Conservation (phyloP, 2,888 invertebrate genomes). For the Eugnorisma glareosa region DNA sequence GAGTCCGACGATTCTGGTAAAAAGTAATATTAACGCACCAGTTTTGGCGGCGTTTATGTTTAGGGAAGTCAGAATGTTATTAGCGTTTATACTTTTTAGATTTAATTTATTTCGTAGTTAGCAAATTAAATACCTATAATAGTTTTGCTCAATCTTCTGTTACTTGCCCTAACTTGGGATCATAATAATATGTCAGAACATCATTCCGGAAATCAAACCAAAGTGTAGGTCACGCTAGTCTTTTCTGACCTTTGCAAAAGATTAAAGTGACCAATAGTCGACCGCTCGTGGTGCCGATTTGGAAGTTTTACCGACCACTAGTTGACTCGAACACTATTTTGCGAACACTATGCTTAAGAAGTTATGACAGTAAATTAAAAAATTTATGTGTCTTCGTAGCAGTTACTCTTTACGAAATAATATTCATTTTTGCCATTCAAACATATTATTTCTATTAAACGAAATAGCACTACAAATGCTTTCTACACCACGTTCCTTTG, state of each 20-base stretch:
- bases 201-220: neutral
- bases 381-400: neutral
- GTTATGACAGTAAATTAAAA: neutral
- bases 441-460: neutral
- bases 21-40: slow-evolving; percentile 46
- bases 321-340: neutral
- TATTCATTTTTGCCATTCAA: neutral
- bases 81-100: slow-evolving; percentile 24
- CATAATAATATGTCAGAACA: neutral
- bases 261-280: neutral
- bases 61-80: slow-evolving; percentile 20
- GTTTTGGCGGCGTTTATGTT: slow-evolving; percentile 38
- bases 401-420: neutral
- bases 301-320: neutral
- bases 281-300: too few relatives aligned
- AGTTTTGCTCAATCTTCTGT: neutral
- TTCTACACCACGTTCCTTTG: neutral
- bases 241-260: neutral
- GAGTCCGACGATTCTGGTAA: slow-evolving; percentile 51
- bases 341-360: neutral
- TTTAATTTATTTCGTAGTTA: slow-evolving; percentile 3
- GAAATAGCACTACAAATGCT: neutral
- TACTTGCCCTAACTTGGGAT: neutral
- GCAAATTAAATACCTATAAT: neutral
- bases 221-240: neutral